Base-by-base conservation (phyloP, 2,113 vertebrate species). In the Herpetotheres cachinnans region DNA sequence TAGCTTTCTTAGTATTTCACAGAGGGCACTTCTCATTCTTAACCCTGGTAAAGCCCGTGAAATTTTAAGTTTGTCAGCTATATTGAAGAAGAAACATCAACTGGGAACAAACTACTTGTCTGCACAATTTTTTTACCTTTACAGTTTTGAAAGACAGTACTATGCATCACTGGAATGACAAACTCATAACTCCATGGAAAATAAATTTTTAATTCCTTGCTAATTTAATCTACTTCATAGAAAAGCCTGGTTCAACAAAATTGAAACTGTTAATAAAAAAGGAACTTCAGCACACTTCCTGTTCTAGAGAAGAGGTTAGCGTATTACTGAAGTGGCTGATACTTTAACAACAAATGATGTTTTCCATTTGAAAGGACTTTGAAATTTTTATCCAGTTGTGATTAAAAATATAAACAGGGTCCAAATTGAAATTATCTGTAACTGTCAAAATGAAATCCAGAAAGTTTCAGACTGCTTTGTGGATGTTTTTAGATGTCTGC, bases 21-120 rank as follows among this genome's bases (percentile, higher is more conserved):
- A 36, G 49, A 55, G 27, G 6, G 16, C 19, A 4, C 6, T 30
- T n/a, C 7, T 0, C 1, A 1, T 32, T n/a, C 8, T 50, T 14
- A 25, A 13, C 7, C 4, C 4, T 30, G 4, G 3, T 26, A 36
- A 84, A 20, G 14, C 17, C 18, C 10, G 6, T 50, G 25, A 34
- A 38, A 38, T 38, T 50, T 44, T 11, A 36, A 36, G 16, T 59
- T 88, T 69, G 16, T 74, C 3, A 1, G 4, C 4, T 25, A 32
- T 18, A 16, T 12, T 36, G 4, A 26, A 69, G 27, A 46, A 54
- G 47, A 81, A 50, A 3, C 1, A 16, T 46, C 12, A 44, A 5
- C 8, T 3, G 1, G 18, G 6, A 52, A 22, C 13, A 22, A 30
- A 24, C 16, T 54, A 17, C 3, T 44, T 50, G 13, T 6, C 21